Evolutionary conservation across 2,113 vertebrate genomes (phyloP).

Genomic region (Coturnix japonica): DNA sequence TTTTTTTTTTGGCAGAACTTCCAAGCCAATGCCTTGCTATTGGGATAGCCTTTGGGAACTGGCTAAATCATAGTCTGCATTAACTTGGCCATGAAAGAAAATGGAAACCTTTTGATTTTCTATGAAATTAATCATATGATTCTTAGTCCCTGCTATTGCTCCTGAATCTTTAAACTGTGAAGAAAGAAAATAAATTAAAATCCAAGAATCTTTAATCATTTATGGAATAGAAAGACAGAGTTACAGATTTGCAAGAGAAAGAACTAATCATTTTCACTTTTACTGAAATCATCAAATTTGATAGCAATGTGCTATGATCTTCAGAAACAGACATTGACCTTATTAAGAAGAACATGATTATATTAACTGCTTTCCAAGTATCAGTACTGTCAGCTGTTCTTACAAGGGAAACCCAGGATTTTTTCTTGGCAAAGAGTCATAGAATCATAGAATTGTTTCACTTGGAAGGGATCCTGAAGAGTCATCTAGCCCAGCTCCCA

Average conservation of each 20-base stretch:
- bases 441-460: too few species aligned
- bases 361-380: not conserved
- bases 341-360: not conserved
- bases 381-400: not conserved
- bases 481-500: too few species aligned
- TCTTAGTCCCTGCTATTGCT: not conserved
- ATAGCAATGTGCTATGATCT: not conserved
- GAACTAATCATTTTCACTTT: not conserved
- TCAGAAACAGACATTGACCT: constrained; percentile 17
- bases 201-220: constrained; percentile 1
- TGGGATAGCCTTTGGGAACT: not conserved
- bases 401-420: not conserved
- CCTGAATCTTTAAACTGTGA: constrained; percentile 20
- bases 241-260: not conserved
- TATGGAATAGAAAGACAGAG: not conserved
- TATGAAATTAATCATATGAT: not conserved
- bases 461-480: too few species aligned
- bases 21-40: not conserved
- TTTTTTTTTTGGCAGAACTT: not conserved
- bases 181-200: not conserved
- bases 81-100: not conserved
- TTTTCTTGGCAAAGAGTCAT: not conserved
- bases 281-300: not conserved
- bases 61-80: not conserved
- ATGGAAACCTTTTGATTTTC: not conserved